These are phyloP conservation scores for Leptopilina boulardi DNA, from an alignment of 1,140 invertebrate species.

Conservation along the genomic window DNA sequence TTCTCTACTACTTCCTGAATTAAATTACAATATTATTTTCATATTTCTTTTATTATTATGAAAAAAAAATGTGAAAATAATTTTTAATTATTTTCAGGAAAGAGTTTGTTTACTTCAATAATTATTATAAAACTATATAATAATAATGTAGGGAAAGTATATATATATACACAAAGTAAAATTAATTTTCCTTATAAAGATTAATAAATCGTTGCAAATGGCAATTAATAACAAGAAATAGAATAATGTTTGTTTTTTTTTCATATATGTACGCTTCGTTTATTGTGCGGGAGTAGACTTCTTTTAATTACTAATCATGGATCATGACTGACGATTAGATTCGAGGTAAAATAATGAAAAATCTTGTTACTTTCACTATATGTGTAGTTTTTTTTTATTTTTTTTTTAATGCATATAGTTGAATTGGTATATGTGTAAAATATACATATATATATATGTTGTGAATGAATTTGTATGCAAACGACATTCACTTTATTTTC, in stretches of 20 bases:
- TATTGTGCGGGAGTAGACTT: background rate
- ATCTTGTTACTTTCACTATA: constrained; percentile 13
- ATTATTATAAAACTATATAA: constrained; percentile 12
- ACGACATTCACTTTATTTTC: constrained; percentile 19
- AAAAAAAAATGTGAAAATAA: no score
- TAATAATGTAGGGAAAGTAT: background rate
- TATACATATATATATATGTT: background rate
- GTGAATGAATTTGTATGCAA: background rate
- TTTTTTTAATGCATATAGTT: constrained; percentile 6
- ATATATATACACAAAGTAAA: background rate
- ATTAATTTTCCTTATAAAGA: constrained; percentile 29
- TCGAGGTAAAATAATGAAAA: constrained; percentile 16
- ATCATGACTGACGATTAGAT: constrained; percentile 16
- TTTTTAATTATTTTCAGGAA: background rate
- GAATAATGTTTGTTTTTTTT: background rate
- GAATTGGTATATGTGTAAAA: background rate
- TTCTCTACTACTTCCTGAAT: no score
- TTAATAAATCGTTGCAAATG: constrained; percentile 22
- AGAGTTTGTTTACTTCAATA: background rate
- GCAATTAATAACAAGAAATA: constrained; percentile 19
- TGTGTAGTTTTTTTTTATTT: background rate
- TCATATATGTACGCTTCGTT: constrained; percentile 4
- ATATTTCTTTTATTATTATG: background rate
- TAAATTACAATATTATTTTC: no score
- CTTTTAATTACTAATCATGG: constrained; percentile 26